Percentiles rank a stretch among this genome's conserved stretches.
Evolutionary conservation across 2,797 vertebrate species (phyloP).

Genomic region (Anguilla obscura): DNA sequence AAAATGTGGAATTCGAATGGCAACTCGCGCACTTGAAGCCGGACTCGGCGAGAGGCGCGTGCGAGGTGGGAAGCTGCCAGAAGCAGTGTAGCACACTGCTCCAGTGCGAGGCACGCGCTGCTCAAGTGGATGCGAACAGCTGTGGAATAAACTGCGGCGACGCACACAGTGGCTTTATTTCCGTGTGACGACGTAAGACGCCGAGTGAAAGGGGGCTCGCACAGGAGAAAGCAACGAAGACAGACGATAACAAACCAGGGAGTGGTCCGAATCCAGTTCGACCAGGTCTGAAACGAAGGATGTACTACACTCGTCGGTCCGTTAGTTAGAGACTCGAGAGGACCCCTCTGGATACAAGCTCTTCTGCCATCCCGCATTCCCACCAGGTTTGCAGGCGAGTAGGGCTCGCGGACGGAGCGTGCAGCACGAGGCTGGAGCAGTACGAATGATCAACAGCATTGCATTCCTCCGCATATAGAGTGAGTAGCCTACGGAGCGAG

Average conservation of each 20-base stretch:
- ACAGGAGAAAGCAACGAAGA: constrained; percentile 24
- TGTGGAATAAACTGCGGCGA: constrained; percentile 22
- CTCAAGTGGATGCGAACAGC: constrained; percentile 26
- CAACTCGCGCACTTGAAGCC: constrained; percentile 2
- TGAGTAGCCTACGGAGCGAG: constrained; percentile 36
- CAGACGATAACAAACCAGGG: background rate
- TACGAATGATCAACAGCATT: constrained; percentile 23
- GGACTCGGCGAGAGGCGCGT: constrained; percentile 11
- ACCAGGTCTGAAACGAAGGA: constrained; percentile 36
- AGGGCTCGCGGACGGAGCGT: constrained; percentile 37
- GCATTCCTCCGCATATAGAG: constrained; percentile 40
- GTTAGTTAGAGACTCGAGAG: constrained; percentile 35
- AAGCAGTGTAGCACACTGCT: constrained; percentile 25
- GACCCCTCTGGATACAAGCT: constrained; percentile 39
- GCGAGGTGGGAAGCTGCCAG: constrained; percentile 18
- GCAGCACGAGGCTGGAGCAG: constrained; percentile 27
- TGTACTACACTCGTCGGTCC: constrained; percentile 40
- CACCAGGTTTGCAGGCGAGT: constrained; percentile 35
- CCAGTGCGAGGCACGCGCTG: constrained; percentile 21
- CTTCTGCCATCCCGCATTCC: constrained; percentile 28
- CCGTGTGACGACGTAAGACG: constrained; percentile 25
- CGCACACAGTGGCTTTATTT: constrained; percentile 18
- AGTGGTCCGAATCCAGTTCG: background rate
- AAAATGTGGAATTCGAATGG: background rate
- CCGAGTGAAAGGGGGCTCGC: constrained; percentile 22